Evolutionary conservation across 37 sponge, comb jelly and placozoan genomes (phyloP), one percentile per base, ranked within the genome.

Genomic region (Eunapius fragilis): DNA sequence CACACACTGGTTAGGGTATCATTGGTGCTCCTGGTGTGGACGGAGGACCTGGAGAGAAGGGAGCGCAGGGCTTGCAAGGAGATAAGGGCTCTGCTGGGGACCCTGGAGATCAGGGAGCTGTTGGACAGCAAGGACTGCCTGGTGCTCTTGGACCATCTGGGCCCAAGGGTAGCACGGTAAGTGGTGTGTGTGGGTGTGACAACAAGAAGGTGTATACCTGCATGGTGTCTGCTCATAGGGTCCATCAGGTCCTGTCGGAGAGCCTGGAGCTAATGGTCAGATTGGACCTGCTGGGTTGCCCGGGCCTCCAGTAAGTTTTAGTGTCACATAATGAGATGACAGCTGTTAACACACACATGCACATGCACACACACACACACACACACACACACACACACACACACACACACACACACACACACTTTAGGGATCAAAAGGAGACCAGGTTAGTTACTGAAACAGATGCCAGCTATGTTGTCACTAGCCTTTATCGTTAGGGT

Each of bases 21-120:
- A 26, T 31, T 32, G 81, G 81, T 37, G 72, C 24, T 4, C 45
- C 83, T 3, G 25, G 28, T 33, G 33, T 71, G 37, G 74, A 90
- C 73, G 90, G 93, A 25, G 36, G 74, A 32, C 86, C 86, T 48
- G 93, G 93, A 14, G 72, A 87, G 74, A 93, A 90, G 79, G 94
- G 94, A 80, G 88, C 87, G 70, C 72, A 90, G 73, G 94, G 94
- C 22, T 47, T 58, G 2, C 25, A 50, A 68, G 94, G 94, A 5
- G 78, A 80, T 74, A 48, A 81, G 67, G 94, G 94, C 13, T 35
- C 72, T 3, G 31, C 81, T 31, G 94, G 94, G 71, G 58, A 69
- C 12, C 67, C 69, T 19, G 94, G 94, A 76, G 74, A 70, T 35
- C 76, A 73, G 26, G 94, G 94, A 28, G 76, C 69, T 7, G 30